Evolutionary conservation across 1,140 invertebrate species (phyloP), one percentile per base, ranked within the genome.

Genomic region (Euglossa dilemma): DNA sequence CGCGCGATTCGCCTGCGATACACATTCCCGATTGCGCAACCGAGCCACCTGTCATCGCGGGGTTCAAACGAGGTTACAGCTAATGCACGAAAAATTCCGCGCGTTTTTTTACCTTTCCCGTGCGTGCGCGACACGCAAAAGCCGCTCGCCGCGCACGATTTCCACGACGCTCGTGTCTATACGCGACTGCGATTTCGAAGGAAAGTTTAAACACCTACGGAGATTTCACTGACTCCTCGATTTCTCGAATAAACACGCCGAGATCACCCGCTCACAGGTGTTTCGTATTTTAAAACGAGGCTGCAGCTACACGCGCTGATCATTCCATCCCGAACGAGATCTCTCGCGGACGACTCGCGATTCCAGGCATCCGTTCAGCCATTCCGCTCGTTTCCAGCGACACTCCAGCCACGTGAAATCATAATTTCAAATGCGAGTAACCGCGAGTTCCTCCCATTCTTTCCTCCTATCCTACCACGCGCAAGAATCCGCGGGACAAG

Each of bases 41-140:
- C 56, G 45, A 45, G 61, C 16, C 6, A 8, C 12, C 69, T 69
- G 86, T 80, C 72, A 77, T 59, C 66, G 61, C n/a, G 23, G 64
- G 84, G 81, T 89, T 88, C 81, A 86, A 88, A 89, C 18, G 85
- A 16, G 74, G 83, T 84, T 78, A 63, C 11, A 43, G 59, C 6
- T 56, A 52, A 23, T 28, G 36, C 16, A 28, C 64, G 57, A 84
- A 86, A 36, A 73, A 50, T 69, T 67, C 63, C 12, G 1, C 3
- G n/a, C 43, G 6, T 20, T 25, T 54, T 52, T 25, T 16, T 7
- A 12, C 11, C 9, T 43, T 36, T 14, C 43, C 45, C 14, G 12
- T 54, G 28, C 64, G 20, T 43, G 36, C 63, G 12, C 63, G 36
- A n/a, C 45, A 23, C 64, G 0, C 12, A 67, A 67, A 43, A 14